Evolutionary conservation across 2,888 invertebrate genomes (phyloP).

Genomic region (Drosophila mercatorum): DNA sequence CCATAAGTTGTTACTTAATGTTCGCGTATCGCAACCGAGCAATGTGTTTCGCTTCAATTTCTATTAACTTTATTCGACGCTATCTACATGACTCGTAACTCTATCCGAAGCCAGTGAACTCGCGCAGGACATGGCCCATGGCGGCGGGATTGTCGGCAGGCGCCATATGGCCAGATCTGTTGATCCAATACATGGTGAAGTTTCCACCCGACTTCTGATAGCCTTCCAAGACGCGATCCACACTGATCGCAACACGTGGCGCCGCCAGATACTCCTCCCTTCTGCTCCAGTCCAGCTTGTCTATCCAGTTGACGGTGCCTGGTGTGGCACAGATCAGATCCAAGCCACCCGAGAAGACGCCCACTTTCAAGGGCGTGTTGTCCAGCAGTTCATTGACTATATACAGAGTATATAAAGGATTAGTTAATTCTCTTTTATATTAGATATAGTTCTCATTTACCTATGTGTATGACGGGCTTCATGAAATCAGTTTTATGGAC

Average conservation of each 20-base stretch:
- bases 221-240: conserved; percentile 88
- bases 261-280: conserved; percentile 87
- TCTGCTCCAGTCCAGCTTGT: conserved; percentile 89
- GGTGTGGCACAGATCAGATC: conserved; percentile 94
- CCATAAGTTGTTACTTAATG: conserved; percentile 30
- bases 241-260: conserved; percentile 86
- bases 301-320: conserved; percentile 91
- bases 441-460: conserved; percentile 81
- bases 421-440: neutral
- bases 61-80: conserved; percentile 9
- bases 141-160: conserved; percentile 91
- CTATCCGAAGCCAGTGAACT: conserved; percentile 76
- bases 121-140: conserved; percentile 87
- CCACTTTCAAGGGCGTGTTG: conserved; percentile 88
- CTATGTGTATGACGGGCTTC: conserved; percentile 90
- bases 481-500: conserved; percentile 89
- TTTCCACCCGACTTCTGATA: conserved; percentile 88
- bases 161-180: conserved; percentile 84
- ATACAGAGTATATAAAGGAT: conserved; percentile 68
- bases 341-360: conserved; percentile 91
- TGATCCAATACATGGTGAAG: conserved; percentile 83
- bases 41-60: neutral
- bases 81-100: neutral
- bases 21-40: conserved; percentile 28
- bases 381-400: conserved; percentile 89